A percentile compares a stretch with the other conserved stretches of the same genome.
Evolutionary conservation across 2,888 invertebrate species (phyloP).

Genomic region (Eupithecia abbreviata): DNA sequence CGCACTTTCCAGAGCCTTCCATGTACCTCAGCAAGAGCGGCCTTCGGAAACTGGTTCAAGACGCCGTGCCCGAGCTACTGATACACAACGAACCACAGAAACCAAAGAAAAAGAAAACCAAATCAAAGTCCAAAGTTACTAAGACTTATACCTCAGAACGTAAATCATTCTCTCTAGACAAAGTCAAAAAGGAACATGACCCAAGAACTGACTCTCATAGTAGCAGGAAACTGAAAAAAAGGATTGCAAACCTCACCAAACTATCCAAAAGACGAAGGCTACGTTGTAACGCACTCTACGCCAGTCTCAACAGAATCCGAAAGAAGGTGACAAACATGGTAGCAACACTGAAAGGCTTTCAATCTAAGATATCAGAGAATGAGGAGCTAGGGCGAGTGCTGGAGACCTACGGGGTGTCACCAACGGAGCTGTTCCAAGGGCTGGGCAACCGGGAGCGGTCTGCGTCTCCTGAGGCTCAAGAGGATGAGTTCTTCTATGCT

Average conservation of each 20-base stretch:
- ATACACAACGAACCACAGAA: constrained; percentile 2
- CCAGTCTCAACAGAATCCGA: constrained; percentile 5
- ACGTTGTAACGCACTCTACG: constrained; percentile 8
- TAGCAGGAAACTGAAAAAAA: constrained; percentile 3
- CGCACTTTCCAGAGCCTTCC: constrained; percentile 16
- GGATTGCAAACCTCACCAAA: background rate
- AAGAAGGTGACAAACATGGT: constrained; percentile 8
- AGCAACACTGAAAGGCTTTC: background rate
- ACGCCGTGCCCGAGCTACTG: background rate
- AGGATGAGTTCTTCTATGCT: constrained; percentile 9
- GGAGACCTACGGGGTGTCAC: constrained; percentile 3
- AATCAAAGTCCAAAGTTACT: background rate
- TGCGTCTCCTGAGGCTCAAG: background rate
- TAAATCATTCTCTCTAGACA: background rate
- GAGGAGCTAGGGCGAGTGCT: constrained; percentile 5
- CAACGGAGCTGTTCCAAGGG: constrained; percentile 5
- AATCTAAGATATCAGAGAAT: background rate
- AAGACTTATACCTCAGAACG: background rate
- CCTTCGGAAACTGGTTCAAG: constrained; percentile 17
- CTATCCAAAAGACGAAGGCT: constrained; percentile 2
- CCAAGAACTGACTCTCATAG: background rate
- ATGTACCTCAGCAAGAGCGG: constrained; percentile 22
- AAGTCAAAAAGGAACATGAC: background rate
- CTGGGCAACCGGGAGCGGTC: constrained; percentile 8
- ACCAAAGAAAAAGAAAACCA: constrained; percentile 9